phyloP scores from a whole-genome alignment of 2,797 vertebrate genomes.

The Zenarchopterus dispar region DNA sequence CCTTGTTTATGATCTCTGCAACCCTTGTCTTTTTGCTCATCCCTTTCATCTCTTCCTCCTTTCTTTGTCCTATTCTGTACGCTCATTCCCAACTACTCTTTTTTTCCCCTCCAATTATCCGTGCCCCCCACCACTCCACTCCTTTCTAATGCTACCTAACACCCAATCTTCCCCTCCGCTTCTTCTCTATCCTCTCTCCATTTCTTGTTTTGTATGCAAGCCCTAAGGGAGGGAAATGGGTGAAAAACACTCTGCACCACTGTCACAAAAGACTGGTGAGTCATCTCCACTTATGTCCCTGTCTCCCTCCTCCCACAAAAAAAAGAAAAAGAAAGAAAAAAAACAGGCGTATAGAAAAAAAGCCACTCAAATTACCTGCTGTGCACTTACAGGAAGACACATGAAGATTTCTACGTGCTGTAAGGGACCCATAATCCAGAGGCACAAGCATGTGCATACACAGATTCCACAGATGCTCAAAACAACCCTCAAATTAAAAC shows the following conservation, averaged over 20 bases:
- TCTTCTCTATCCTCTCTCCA: constrained; percentile 63
- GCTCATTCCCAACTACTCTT: constrained; percentile 4
- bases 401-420: constrained; percentile 12
- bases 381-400: constrained; percentile 60
- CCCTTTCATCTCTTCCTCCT: constrained; percentile 63
- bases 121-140: constrained; percentile 16
- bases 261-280: constrained; percentile 83
- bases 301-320: constrained; percentile 73
- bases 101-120: constrained; percentile 58
- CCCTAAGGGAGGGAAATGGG: constrained; percentile 71
- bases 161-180: constrained; percentile 55
- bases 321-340: constrained; percentile 37
- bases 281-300: constrained; percentile 81
- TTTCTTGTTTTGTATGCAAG: constrained; percentile 77
- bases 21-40: constrained; percentile 50
- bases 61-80: constrained; percentile 36
- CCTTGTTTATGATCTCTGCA: constrained; percentile 64
- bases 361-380: constrained; percentile 73
- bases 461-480: constrained; percentile 29
- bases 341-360: constrained; percentile 28
- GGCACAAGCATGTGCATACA: constrained; percentile 4
- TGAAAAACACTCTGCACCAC: constrained; percentile 80
- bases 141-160: constrained; percentile 58
- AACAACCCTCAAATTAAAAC: constrained; percentile 47
- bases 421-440: constrained; percentile 9